phyloP scores from a whole-genome alignment of 2,797 vertebrate species.

The Chelon auratus region DNA sequence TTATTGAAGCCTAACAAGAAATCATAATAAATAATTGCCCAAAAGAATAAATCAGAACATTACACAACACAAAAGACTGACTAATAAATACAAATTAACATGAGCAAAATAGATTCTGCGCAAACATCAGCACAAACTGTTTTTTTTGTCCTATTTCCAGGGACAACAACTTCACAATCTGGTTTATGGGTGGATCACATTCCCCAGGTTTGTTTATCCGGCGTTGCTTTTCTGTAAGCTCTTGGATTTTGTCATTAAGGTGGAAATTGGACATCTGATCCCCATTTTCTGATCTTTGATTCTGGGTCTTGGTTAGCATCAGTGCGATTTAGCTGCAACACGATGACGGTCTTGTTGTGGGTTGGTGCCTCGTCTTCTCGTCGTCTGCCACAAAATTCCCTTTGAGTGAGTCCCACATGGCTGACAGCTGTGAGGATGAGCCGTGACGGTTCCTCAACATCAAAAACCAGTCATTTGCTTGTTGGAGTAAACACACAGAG shows the following conservation, averaged over 20 bases:
- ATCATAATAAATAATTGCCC: neutral
- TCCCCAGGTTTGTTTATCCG: neutral
- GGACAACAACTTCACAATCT: neutral
- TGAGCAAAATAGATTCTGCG: neutral
- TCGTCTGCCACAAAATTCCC: too few relatives aligned
- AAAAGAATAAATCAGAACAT: slow-evolving; percentile 13
- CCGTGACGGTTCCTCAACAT: slow-evolving; percentile 32
- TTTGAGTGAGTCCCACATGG: slow-evolving; percentile 40
- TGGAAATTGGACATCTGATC: neutral
- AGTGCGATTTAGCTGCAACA: slow-evolving; percentile 23
- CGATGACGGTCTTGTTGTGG: slow-evolving; percentile 56
- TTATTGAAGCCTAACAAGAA: slow-evolving; percentile 14
- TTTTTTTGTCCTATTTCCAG: neutral
- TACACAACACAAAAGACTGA: neutral
- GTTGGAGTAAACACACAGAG: slow-evolving; percentile 27
- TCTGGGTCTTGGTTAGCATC: slow-evolving; percentile 1
- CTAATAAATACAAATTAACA: neutral
- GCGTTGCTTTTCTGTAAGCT: slow-evolving; percentile 1
- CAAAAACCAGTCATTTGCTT: slow-evolving; percentile 25
- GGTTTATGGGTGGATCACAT: slow-evolving; percentile 1
- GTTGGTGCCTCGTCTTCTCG: slow-evolving; percentile 10
- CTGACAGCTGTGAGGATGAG: slow-evolving; percentile 47
- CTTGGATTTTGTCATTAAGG: slow-evolving; percentile 10
- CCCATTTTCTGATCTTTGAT: slow-evolving; percentile 15
- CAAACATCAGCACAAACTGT: neutral